Evolutionary conservation across 2,888 invertebrate genomes (phyloP).

Genomic region (Dromius quadrimaculatus): DNA sequence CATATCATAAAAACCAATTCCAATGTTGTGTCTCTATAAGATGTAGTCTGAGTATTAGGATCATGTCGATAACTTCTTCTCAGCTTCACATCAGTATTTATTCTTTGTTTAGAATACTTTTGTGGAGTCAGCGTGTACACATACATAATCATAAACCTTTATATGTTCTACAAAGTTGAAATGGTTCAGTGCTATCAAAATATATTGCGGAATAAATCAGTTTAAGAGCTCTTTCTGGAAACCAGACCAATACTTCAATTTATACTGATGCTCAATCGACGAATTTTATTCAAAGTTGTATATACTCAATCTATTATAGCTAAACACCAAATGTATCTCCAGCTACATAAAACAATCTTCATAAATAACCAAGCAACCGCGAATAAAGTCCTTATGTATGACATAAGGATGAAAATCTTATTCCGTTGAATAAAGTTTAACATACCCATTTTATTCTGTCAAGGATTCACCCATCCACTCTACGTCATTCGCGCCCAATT

Average conservation of each 20-base stretch:
- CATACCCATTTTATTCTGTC: too few relatives aligned
- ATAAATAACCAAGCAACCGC: constrained; percentile 8
- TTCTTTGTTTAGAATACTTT: too few relatives aligned
- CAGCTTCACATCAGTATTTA: too few relatives aligned
- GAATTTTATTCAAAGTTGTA: constrained; percentile 34
- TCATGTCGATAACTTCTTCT: too few relatives aligned
- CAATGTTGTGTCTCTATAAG: too few relatives aligned
- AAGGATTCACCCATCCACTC: constrained; percentile 7
- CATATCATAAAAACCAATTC: too few relatives aligned
- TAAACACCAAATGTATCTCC: constrained; percentile 23
- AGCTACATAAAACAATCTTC: constrained; percentile 8
- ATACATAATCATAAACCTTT: too few relatives aligned
- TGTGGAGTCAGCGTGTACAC: too few relatives aligned
- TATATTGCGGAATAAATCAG: constrained; percentile 25
- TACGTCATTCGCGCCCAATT: constrained; percentile 28
- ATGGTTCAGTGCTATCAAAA: too few relatives aligned
- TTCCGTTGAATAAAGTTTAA: too few relatives aligned
- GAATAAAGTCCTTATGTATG: constrained; percentile 12
- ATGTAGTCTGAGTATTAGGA: too few relatives aligned
- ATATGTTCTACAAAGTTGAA: too few relatives aligned
- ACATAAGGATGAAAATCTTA: constrained; percentile 14
- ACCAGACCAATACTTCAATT: constrained; percentile 31
- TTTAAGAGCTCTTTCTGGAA: constrained; percentile 12
- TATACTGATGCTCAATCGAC: constrained; percentile 26
- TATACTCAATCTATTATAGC: constrained; percentile 26